Base-by-base conservation (phyloP, 2,797 vertebrate genomes). In the Dipus sagitta region DNA sequence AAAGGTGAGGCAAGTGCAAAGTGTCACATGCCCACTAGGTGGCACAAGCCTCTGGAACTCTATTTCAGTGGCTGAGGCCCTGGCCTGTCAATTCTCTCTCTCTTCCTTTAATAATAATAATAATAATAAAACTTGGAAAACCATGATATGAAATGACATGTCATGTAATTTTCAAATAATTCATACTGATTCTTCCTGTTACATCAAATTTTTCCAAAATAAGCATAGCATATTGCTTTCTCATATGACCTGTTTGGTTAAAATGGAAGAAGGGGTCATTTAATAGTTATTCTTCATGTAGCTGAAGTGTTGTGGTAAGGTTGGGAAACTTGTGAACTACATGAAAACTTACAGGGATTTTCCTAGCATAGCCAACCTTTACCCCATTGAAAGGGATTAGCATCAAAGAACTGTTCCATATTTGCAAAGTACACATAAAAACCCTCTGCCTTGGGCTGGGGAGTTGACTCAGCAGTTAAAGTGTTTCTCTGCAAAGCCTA, bases 151-250 rank as follows among this genome's bases (percentile, higher is more conserved):
- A 42, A 71, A 13, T 81, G 80, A 30, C 54, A 81, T 18, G 18
- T 82, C 62, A 86, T 76, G 32, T 81, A 9, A 81, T 81, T 90
- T 81, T 76, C 8, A 81, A 86, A 47, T 32, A 91, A 85, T 80
- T 5, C 10, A 76, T 13, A 60, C 0, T 54, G 28, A 42, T 21
- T 13, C 23, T 17, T 18, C n/a, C 28, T 64, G 28, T 82, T 42
- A 86, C 92, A 95, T 62, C 2, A 60, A 23, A 34, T 7, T 78
- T 84, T 92, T 90, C 47, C 23, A 79, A 77, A 92, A 34, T 72
- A 85, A 72, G 21, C 23, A 91, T 68, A 86, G 24, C 2, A 68
- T 30, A 32, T 72, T 65, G 58, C 18, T 84, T 68, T 92, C 28
- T 30, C 24, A 1, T 6, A 38, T 21, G 42, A 60, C 7, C n/a